Base-by-base conservation (phyloP, 2,888 invertebrate genomes). In the Dendrolimus pini region DNA sequence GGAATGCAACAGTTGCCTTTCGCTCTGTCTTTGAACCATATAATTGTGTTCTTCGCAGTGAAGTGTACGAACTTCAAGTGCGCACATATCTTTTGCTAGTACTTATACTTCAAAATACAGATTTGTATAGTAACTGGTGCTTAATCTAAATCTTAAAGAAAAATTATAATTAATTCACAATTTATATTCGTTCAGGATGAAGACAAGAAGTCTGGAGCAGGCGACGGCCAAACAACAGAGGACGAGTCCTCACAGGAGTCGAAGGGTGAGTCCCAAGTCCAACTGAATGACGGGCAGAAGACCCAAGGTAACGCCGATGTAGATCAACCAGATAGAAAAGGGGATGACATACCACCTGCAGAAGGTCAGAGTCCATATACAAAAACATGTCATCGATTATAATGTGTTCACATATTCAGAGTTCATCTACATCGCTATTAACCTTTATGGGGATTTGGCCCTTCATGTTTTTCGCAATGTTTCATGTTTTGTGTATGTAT, bases 241-340 rank as follows among this genome's bases (percentile, higher is more conserved):
- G 91, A 91, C 62, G 91, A 91, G 69, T 91, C 91, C 55, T 91
- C 91, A 14, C 91, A 91, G 77, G 91, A 91, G 79, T 91, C 91
- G 41, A 91, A 91, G 84, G 90, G 89, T 85, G 85, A 89, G 84
- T 89, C 75, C 57, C 69, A 62, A 64, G 67, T 58, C 57, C 69
- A 62, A 64, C 67, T 58, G 65, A 64, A 67, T 60, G 65, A 66
- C 61, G 71, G 68, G 57, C 62, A 75, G 56, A 75, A 75, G 69
- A 74, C 75, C 73, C 81, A 79, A 83, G 84, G 88, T 84, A 89
- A 85, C 66, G 72, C 79, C 60, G 85, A 84, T 82, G 86, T 89
- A 83, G 87, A 87, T 81, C 82, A 81, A 80, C 82, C 70, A 55
- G 76, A 76, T 65, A 68, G 65, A 63, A 76, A 69, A 61, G 74